Evolutionary conservation across 2,888 invertebrate species (phyloP).

Genomic region (Eledone cirrhosa): DNA sequence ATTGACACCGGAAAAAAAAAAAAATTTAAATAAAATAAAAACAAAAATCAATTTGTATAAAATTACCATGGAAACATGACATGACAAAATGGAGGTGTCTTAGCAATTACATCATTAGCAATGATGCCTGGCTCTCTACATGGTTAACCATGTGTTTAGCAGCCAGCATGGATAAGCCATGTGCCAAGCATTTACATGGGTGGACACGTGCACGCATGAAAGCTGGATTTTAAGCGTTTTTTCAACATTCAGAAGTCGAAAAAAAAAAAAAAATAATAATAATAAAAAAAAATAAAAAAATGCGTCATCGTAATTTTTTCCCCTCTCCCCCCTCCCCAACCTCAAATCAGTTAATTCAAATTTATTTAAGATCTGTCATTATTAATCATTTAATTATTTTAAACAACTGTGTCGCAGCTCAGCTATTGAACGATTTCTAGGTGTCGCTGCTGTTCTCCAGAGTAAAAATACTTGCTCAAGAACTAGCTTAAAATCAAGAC

Average conservation of each 20-base stretch:
- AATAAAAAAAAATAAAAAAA: slow-evolving; percentile 6
- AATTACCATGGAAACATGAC: slow-evolving; percentile 15
- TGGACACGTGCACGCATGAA: slow-evolving; percentile 21
- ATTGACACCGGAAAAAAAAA: neutral
- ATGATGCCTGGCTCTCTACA: neutral
- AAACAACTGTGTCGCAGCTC: too few species aligned
- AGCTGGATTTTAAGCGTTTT: neutral
- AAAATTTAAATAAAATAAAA: too few species aligned
- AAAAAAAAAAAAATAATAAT: neutral
- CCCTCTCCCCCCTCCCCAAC: neutral
- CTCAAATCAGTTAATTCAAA: neutral
- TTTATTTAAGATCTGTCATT: too few species aligned
- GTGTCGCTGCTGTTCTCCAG: too few species aligned
- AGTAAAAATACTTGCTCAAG: too few species aligned
- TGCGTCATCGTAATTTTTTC: neutral
- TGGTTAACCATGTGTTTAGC: too few species aligned
- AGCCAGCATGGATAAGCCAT: too few species aligned
- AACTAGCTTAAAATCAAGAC: too few species aligned
- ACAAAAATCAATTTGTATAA: neutral
- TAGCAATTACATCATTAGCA: neutral
- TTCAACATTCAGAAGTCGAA: neutral
- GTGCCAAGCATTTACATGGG: too few species aligned
- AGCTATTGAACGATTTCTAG: too few species aligned
- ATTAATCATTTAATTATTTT: too few species aligned
- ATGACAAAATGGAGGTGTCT: neutral